Evolutionary conservation across 2,888 invertebrate species (phyloP), one percentile per base, ranked within the genome.

Genomic region (Hydropsyche betteni): DNA sequence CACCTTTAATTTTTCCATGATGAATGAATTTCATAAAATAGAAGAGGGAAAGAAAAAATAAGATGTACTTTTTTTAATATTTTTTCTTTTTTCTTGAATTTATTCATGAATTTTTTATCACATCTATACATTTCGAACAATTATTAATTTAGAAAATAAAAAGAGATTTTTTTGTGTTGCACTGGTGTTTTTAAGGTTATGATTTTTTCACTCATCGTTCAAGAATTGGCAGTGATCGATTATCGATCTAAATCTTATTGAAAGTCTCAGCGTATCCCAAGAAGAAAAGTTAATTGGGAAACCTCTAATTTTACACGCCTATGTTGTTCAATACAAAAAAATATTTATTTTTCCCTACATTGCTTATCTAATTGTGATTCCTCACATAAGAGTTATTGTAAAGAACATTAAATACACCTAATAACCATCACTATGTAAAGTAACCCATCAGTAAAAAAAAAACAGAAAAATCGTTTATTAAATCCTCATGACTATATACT

Each of bases 51-150:
- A 8, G 10, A 10, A 44, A 44, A 44, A 44, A 44, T 8, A 44
- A 6, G 44, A 44, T 44, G 44, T 44, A 8, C 1, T 44, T 8
- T 44, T 44, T 44, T 44, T 2, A 14, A 58, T 58, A 16, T 58
- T 58, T 53, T 58, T 58, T 16, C 34, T 70, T 24, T 69, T 75
- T 71, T 74, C 44, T 74, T 74, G 36, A 74, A 52, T 72, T 75
- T 53, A 16, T 75, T 72, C 72, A 75, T 72, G 55, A 75, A 75
- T 64, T 74, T n/a, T 69, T 68, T 68, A 75, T 75, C 75, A 75
- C 75, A 75, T 75, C 61, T 72, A 75, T 72, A 75, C 71, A 52
- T 71, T 61, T 53, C 55, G 64, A 75, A 75, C 75, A 75, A 75
- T 72, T 33, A 36, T 36, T 36, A 61, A 16, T 64, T 64, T 34